Evolutionary conservation across 2,797 vertebrate species (phyloP).

Genomic region (Manis pentadactyla): DNA sequence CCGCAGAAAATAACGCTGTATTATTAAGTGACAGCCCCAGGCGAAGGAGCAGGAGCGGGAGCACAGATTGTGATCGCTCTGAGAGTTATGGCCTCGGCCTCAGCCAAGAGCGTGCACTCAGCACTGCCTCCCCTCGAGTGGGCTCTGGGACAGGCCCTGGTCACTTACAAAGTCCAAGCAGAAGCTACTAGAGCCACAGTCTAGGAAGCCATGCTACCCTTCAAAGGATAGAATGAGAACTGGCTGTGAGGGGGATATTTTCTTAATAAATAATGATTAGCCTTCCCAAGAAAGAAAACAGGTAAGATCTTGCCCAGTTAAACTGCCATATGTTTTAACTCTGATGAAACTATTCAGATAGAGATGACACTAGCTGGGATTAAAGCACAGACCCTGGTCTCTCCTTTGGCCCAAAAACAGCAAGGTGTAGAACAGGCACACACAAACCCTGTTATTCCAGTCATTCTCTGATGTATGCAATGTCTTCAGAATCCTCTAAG

Average conservation of each 20-base stretch:
- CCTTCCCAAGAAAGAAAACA: neutral
- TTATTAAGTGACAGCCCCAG: neutral
- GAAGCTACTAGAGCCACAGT: neutral
- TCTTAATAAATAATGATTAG: neutral
- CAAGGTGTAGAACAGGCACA: rapidly evolving
- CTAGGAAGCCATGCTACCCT: neutral
- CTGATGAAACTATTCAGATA: neutral
- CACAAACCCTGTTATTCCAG: rapidly evolving
- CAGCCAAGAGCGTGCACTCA: no score
- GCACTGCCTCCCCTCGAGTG: neutral
- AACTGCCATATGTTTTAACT: neutral
- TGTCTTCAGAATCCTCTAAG: neutral
- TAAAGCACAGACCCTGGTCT: neutral
- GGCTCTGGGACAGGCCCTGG: neutral
- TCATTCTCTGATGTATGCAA: rapidly evolving
- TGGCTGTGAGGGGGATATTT: neutral
- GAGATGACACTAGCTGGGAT: neutral
- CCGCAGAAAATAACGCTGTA: neutral
- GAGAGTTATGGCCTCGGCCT: neutral
- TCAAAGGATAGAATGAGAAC: neutral
- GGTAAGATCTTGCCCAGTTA: no score
- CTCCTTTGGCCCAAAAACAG: neutral
- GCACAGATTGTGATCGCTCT: no score
- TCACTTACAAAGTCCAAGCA: neutral
- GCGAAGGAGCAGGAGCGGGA: neutral